phyloP scores from a whole-genome alignment of 2,113 vertebrate genomes.

The Naja naja region DNA sequence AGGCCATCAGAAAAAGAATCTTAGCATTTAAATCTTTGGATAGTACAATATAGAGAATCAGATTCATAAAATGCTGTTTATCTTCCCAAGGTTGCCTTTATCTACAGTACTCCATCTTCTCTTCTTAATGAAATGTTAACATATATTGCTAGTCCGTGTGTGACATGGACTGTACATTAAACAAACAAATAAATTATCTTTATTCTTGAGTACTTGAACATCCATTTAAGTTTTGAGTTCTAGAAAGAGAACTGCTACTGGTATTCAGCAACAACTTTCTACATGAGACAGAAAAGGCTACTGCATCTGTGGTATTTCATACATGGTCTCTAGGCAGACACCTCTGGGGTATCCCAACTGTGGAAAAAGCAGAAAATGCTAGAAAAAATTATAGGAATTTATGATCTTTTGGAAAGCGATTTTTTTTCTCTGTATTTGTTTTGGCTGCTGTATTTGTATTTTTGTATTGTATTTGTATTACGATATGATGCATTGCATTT shows the following conservation, averaged over 20 bases:
- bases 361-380: not conserved
- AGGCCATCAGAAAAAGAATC: not conserved
- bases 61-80: not conserved
- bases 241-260: not conserved
- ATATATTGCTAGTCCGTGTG: not conserved
- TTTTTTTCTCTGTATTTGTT: not conserved
- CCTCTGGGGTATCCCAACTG: not conserved
- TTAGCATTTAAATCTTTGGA: not conserved
- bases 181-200: not conserved
- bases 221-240: not conserved
- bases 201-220: not conserved
- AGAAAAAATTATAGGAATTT: not conserved
- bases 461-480: not conserved
- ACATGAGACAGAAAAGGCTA: not conserved
- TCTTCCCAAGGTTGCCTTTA: not conserved
- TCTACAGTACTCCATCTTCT: not conserved
- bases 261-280: not conserved
- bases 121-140: not conserved
- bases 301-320: not conserved
- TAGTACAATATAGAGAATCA: not conserved
- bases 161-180: not conserved
- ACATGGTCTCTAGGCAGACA: not conserved
- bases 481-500: not conserved
- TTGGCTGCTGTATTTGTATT: not conserved
- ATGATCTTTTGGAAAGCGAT: not conserved